phyloP scores from a whole-genome alignment of 1,140 invertebrate genomes.

The Leucophenga varia region DNA sequence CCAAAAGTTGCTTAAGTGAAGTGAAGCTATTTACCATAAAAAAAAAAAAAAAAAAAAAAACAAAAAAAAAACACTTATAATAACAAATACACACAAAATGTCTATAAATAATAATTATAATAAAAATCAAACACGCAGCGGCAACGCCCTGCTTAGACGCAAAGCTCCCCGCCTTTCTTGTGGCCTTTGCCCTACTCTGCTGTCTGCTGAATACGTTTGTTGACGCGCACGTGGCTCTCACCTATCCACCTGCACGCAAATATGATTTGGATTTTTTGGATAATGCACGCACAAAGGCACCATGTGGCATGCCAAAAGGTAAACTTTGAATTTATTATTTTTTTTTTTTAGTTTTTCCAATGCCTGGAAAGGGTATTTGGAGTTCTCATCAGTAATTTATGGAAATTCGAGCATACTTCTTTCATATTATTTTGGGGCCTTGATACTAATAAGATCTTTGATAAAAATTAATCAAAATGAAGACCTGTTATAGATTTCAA shows the following conservation, averaged over 20 bases:
- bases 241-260: slow-evolving; percentile 79
- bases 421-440: background rate
- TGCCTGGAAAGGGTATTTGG: background rate
- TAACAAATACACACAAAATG: slow-evolving; percentile 27
- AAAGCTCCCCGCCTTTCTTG: slow-evolving; percentile 15
- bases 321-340: slow-evolving; percentile 41
- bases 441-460: background rate
- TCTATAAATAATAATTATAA: slow-evolving; percentile 32
- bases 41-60: slow-evolving; percentile 9
- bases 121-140: slow-evolving; percentile 20
- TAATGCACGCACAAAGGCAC: slow-evolving; percentile 82
- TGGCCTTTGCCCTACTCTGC: slow-evolving; percentile 20
- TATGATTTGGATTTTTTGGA: slow-evolving; percentile 94
- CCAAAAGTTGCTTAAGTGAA: background rate
- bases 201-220: slow-evolving; percentile 30
- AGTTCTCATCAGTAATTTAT: background rate
- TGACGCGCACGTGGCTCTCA: slow-evolving; percentile 76
- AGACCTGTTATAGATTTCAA: background rate
- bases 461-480: background rate
- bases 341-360: background rate
- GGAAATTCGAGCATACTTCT: background rate
- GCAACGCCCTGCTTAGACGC: background rate
- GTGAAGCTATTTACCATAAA: background rate
- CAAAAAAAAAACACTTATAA: slow-evolving; percentile 21
- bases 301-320: slow-evolving; percentile 97